Percentiles rank a stretch among this genome's conserved stretches.
phyloP scores from a whole-genome alignment of 2,888 invertebrate genomes.

The Deilephila porcellus region DNA sequence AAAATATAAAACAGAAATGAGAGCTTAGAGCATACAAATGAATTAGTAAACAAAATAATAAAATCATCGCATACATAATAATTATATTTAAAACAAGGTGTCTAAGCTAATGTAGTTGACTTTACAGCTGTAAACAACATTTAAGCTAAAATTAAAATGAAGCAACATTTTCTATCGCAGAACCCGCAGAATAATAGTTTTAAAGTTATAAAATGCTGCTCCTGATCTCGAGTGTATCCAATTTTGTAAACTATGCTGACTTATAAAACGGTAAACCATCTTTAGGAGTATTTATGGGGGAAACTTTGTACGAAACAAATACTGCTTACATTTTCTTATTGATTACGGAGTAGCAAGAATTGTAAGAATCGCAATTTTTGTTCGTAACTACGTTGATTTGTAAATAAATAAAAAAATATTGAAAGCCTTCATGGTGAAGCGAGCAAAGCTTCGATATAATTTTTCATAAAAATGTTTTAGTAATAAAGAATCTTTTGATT shows the following conservation, averaged over 20 bases:
- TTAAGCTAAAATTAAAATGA: neutral
- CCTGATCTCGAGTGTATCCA: slow-evolving; percentile 1
- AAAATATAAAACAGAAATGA: too few species aligned
- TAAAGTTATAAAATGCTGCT: slow-evolving; percentile 3
- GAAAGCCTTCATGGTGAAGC: too few species aligned
- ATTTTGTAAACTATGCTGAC: slow-evolving; percentile 3
- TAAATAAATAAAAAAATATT: too few species aligned
- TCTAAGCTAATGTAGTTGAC: neutral
- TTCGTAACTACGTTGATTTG: too few species aligned
- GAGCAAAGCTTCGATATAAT: too few species aligned
- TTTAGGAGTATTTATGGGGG: neutral
- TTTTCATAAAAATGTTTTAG: too few species aligned
- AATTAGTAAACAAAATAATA: neutral
- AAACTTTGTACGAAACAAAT: neutral
- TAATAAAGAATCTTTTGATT: too few species aligned
- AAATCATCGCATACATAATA: neutral
- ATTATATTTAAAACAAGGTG: neutral
- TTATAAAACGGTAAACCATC: slow-evolving; percentile 6
- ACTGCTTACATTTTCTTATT: neutral
- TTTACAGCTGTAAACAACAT: slow-evolving; percentile 3
- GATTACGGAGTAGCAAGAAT: neutral
- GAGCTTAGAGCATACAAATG: neutral
- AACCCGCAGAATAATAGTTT: slow-evolving; percentile 6
- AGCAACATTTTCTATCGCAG: slow-evolving; percentile 1
- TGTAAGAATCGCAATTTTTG: too few species aligned